Conservation (phyloP, 2,113 vertebrate species). For the Sinocyclocheilus anophthalmus region DNA sequence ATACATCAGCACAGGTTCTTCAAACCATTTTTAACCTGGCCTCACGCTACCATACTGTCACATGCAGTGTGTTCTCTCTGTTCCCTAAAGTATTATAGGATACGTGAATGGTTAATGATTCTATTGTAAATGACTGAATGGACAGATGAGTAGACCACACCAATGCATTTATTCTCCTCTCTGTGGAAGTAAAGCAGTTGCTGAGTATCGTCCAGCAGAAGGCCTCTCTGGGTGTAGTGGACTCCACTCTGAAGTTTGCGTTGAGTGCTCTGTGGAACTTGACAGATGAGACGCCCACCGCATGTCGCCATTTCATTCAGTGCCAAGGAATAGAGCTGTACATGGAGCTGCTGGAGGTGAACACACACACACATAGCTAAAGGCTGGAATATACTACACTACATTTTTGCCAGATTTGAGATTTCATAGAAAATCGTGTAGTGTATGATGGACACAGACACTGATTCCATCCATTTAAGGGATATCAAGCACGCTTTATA, state of each 20-base stretch:
- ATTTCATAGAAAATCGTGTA: not conserved
- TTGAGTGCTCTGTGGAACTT: conserved; percentile 94
- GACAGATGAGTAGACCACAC: not conserved
- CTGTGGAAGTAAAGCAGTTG: conserved; percentile 79
- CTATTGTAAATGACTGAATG: not conserved
- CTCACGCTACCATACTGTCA: not conserved
- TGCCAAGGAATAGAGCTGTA: conserved; percentile 93
- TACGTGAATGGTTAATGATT: not conserved
- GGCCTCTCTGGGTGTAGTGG: conserved; percentile 86
- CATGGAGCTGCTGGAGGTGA: conserved; percentile 90
- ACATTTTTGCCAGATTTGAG: too few species aligned
- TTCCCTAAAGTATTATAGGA: not conserved
- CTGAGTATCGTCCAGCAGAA: conserved; percentile 92
- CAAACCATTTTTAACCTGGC: not conserved
- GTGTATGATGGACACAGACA: too few species aligned
- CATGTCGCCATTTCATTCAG: conserved; percentile 88
- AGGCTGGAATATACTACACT: too few species aligned
- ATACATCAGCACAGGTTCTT: not conserved
- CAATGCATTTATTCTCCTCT: not conserved
- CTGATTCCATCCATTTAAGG: too few species aligned
- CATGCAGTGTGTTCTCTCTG: not conserved
- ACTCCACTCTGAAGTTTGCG: conserved; percentile 90
- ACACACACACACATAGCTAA: not conserved
- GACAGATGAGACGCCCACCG: conserved; percentile 90
- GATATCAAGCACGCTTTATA: too few species aligned